Base-by-base conservation (phyloP, 2,888 invertebrate species). In the Papilio gigon region DNA sequence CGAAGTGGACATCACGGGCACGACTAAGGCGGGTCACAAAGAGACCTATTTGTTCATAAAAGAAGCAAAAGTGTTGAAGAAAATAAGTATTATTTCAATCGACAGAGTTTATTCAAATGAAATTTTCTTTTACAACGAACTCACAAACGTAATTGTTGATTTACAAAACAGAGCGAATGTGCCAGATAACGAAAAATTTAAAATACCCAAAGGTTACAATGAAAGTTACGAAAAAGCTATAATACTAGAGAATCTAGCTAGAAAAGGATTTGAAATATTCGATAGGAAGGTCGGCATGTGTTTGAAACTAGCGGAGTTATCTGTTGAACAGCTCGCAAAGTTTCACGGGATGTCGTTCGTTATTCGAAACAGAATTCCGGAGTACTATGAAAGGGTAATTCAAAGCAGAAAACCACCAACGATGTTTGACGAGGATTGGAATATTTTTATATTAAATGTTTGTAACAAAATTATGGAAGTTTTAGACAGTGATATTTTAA, bases 1-100 rank as follows among this genome's bases (percentile, higher is more conserved):
- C 20, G 82, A 81, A 75, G 74, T 85, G 11, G 77, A 85, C 27
- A 73, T 86, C 2, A 79, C 76, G 72, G 87, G 85, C 4, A 72
- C 74, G 71, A 83, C 83, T 2, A 68, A 62, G 2, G 56, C 76
- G 12, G 81, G 80, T 0, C 61, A 75, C 2, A 81, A 83, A 70
- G 80, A 80, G 74, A 78, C 78, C 0, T 76, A 81, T 30, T 63
- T 88, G 14, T 87, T 87, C 50, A 69, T 84, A 2, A 88, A 88
- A 73, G 75, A 75, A 14, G 76, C 78, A 17, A 67, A 75, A 3
- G 69, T 73, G 3, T 70, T 76, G 9, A 70, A 75, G 20, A 70
- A 76, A 63, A 30, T 79, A 9, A 71, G 75, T 64, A 20, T 80
- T 0, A 0, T 81, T 3, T 75, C 75, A 0, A 9, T 84, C 0